Conservation (phyloP, 1,140 invertebrate genomes). For the Ganaspis sp. region DNA sequence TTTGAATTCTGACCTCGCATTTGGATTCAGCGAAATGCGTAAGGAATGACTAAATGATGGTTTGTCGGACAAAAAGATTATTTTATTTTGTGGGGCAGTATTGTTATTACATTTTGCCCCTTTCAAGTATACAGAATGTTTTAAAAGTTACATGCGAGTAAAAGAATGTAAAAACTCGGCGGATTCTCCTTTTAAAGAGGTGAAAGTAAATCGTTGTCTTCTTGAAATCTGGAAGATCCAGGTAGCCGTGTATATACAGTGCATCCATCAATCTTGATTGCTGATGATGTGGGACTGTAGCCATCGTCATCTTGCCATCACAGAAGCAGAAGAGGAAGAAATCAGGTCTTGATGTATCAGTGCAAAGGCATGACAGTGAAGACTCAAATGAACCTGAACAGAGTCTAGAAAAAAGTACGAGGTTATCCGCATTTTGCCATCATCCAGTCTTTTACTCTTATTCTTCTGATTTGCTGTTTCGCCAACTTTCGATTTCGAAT, state of each 20-base stretch:
- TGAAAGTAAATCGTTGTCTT: constrained; percentile 29
- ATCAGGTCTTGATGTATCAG: constrained; percentile 19
- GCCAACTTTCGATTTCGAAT: constrained; percentile 13
- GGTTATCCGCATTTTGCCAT: not conserved
- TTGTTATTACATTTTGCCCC: not conserved
- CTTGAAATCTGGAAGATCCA: constrained; percentile 1
- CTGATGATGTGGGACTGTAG: not conserved
- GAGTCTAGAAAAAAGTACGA: not conserved
- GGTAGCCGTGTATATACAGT: not conserved
- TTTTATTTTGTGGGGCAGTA: too few species aligned
- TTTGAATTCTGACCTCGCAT: too few species aligned
- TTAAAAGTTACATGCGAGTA: not conserved
- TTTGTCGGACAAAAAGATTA: too few species aligned
- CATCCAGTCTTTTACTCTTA: not conserved
- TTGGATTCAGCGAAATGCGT: too few species aligned
- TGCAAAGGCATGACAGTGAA: not conserved
- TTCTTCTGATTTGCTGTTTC: not conserved
- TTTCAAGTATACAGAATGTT: not conserved
- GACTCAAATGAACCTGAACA: not conserved
- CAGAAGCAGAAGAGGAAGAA: not conserved
- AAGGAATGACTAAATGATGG: too few species aligned
- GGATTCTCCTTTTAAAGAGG: constrained; percentile 24
- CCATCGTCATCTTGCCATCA: not conserved
- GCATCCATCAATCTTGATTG: not conserved
- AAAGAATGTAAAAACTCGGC: not conserved